A percentile compares a stretch with the other conserved stretches of the same genome.
Evolutionary conservation across 2,888 invertebrate genomes (phyloP).

Genomic region (Heliconius charithonia): DNA sequence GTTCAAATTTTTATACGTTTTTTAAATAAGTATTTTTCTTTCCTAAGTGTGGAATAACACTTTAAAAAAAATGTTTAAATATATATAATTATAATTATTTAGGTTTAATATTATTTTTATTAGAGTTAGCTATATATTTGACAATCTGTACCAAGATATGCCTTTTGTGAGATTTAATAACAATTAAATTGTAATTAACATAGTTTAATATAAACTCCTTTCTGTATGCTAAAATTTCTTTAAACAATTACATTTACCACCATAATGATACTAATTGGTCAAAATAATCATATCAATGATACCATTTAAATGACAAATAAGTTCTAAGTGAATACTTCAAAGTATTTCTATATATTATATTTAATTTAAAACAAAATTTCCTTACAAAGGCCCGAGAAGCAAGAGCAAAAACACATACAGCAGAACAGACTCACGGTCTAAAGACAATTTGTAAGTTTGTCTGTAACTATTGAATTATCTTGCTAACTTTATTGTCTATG

Average conservation of each 20-base stretch:
- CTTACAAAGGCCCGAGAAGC: constrained; percentile 11
- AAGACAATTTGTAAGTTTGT: constrained; percentile 21
- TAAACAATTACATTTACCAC: too few relatives aligned
- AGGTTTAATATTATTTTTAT: background rate
- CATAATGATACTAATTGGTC: too few relatives aligned
- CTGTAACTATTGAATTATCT: background rate
- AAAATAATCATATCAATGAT: too few relatives aligned
- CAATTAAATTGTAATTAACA: background rate
- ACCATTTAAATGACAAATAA: background rate
- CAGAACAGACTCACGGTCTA: constrained; percentile 14
- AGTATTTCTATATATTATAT: background rate
- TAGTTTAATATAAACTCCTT: background rate
- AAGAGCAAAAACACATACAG: constrained; percentile 20
- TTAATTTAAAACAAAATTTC: background rate
- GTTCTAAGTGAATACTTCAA: background rate
- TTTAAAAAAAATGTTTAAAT: too few relatives aligned
- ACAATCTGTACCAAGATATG: background rate
- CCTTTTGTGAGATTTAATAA: background rate
- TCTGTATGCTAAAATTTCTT: background rate
- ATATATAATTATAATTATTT: too few relatives aligned
- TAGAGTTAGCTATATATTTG: background rate
- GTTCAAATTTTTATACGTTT: too few relatives aligned
- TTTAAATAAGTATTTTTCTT: too few relatives aligned
- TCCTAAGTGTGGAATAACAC: too few relatives aligned
- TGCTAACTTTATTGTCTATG: background rate